Conservation (phyloP, 2,888 invertebrate species). For the Mesorhabditis belari region DNA sequence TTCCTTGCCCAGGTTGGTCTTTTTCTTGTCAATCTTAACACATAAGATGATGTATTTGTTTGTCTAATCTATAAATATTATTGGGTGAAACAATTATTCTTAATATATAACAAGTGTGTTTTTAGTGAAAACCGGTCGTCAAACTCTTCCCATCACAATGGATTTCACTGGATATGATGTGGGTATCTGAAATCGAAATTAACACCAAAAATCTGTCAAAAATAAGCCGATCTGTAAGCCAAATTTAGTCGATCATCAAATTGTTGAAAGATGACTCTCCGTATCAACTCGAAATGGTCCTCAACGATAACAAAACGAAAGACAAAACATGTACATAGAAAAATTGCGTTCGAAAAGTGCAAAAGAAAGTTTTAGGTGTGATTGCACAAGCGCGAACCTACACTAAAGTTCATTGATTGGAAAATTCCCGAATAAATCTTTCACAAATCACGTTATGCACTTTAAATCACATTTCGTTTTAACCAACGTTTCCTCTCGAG, state of each 20-base stretch:
- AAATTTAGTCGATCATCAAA: slow-evolving; percentile 10
- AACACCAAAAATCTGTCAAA: background rate
- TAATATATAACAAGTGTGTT: no score
- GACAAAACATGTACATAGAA: slow-evolving; percentile 19
- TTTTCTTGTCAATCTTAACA: no score
- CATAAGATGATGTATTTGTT: no score
- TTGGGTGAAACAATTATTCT: no score
- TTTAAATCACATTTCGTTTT: no score
- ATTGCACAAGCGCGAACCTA: background rate
- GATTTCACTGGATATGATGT: slow-evolving; percentile 20
- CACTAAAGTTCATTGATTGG: background rate
- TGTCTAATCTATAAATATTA: no score
- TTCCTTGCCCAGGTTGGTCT: slow-evolving; percentile 30
- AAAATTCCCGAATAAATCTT: no score
- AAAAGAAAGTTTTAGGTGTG: no score
- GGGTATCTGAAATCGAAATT: background rate
- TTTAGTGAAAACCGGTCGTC: slow-evolving; percentile 10
- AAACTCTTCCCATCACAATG: slow-evolving; percentile 15
- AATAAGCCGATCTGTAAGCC: background rate
- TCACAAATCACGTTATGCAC: no score
- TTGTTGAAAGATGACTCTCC: slow-evolving; percentile 23
- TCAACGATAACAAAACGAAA: slow-evolving; percentile 15
- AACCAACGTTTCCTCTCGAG: no score
- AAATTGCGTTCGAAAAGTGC: no score
- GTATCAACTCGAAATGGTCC: slow-evolving; percentile 21